A percentile compares a stretch with the other conserved stretches of the same genome.
These are phyloP conservation scores for Antrozous pallidus DNA, from an alignment of 2,797 vertebrate genomes.

Conservation along the genomic window DNA sequence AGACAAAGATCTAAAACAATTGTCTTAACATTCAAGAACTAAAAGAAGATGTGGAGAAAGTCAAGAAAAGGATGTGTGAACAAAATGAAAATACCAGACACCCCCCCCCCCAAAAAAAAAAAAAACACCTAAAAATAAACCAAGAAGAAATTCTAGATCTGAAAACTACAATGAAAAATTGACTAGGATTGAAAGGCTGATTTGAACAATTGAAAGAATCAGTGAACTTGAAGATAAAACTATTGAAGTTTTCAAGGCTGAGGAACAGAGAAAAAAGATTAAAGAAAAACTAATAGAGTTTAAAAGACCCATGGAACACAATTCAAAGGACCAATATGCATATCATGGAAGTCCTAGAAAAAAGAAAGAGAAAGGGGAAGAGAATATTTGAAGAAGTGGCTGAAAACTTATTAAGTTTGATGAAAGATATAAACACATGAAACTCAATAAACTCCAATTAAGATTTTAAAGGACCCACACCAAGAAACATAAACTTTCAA, in stretches of 20 bases:
- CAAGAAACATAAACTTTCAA: neutral
- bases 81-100: neutral
- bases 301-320: neutral
- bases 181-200: neutral
- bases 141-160: neutral
- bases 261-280: neutral
- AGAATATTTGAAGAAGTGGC: neutral
- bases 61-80: neutral
- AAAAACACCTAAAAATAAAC: neutral
- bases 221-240: neutral
- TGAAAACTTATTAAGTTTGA: neutral
- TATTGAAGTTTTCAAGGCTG: neutral
- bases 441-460: neutral
- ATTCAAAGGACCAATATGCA: neutral
- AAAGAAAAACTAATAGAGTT: neutral
- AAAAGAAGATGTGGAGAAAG: neutral
- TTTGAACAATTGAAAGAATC: neutral
- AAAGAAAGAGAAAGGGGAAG: neutral
- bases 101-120: too few species aligned
- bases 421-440: neutral
- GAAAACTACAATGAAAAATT: neutral
- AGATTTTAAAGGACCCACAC: neutral
- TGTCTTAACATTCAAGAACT: neutral
- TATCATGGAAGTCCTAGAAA: neutral
- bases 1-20: neutral